These are phyloP conservation scores for Parnassius mnemosyne DNA, from an alignment of 2,888 invertebrate species.

Conservation along the genomic window DNA sequence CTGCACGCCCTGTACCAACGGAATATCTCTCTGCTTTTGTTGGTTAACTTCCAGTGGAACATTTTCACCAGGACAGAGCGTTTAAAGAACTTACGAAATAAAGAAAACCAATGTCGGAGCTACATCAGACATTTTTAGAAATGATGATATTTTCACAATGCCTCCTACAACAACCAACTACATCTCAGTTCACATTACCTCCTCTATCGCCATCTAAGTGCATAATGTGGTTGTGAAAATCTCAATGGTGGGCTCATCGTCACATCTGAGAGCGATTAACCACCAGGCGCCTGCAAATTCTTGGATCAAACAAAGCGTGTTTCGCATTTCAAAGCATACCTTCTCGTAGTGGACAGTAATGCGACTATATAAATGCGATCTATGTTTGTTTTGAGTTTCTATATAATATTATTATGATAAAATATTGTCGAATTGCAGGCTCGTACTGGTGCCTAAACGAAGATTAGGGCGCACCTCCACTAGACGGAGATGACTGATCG, in stretches of 20 bases:
- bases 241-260: slow-evolving; percentile 37
- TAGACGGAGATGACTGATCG: too few relatives aligned
- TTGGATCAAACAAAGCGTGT: slow-evolving; percentile 28
- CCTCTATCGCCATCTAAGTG: slow-evolving; percentile 34
- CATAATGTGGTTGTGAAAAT: slow-evolving; percentile 40
- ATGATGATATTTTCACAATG: background rate
- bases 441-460: too few relatives aligned
- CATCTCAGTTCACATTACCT: slow-evolving; percentile 35
- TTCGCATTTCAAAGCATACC: slow-evolving; percentile 38
- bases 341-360: slow-evolving; percentile 1
- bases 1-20: too few relatives aligned
- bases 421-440: too few relatives aligned
- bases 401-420: too few relatives aligned
- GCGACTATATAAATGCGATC: background rate
- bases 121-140: background rate
- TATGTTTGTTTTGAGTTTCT: too few relatives aligned
- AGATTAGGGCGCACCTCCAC: too few relatives aligned
- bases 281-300: slow-evolving; percentile 33
- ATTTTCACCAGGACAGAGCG: too few relatives aligned
- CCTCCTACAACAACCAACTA: slow-evolving; percentile 19
- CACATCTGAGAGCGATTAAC: slow-evolving; percentile 34
- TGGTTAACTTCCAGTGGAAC: too few relatives aligned
- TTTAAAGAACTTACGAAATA: too few relatives aligned
- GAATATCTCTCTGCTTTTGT: too few relatives aligned
- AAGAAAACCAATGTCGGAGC: too few relatives aligned